Base-by-base conservation (phyloP, 2,888 invertebrate genomes). In the Tenthredo scrophulariae region DNA sequence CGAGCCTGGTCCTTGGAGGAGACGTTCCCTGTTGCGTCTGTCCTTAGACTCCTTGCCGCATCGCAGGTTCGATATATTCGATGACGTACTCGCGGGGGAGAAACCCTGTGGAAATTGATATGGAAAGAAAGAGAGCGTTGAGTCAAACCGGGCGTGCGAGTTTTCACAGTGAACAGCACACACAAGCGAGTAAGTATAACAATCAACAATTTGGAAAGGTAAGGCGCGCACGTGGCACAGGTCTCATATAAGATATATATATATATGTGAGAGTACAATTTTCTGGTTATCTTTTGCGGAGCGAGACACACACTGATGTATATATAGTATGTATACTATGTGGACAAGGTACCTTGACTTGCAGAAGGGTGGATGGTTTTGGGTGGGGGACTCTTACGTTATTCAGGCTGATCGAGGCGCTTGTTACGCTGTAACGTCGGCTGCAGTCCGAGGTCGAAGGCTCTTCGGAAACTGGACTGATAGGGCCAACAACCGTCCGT, bases 11-110 rank as follows among this genome's bases (percentile, higher is more conserved):
- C 95, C 94, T 6, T 95, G 95, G 40, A 97, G 94, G 10, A 96
- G 92, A 87, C 95, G 95, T 86, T 96, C 96, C 1, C 97, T 95
- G 93, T 97, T 97, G 90, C 96, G 95, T 86, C 96, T 96, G 89
- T 97, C 97, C 91, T 97, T 97, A 6, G 95, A 96, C 88, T 97
- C 97, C 85, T 93, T 93, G 0, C 92, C 91, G 75, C 87, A 89
- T 2, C 89, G 89, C 84, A 92, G 80, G 3, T 90, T 91, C 2
- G 92, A 90, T 37, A 90, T 82, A 70, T 90, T 91, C 15, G 93
- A 92, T 5, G 91, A 89, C 2, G 90, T 89, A 70, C 91, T 92
- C 54, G 89, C 91, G 6, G 91, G 89, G 7, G 91, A 92, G 40
- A 91, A 91, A 58, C 91, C 91, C 93, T 92, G 88, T 1, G 86